Evolutionary conservation across 2,113 vertebrate species (phyloP), one percentile per base, ranked within the genome.

Genomic region (Hippopotamus amphibius): DNA sequence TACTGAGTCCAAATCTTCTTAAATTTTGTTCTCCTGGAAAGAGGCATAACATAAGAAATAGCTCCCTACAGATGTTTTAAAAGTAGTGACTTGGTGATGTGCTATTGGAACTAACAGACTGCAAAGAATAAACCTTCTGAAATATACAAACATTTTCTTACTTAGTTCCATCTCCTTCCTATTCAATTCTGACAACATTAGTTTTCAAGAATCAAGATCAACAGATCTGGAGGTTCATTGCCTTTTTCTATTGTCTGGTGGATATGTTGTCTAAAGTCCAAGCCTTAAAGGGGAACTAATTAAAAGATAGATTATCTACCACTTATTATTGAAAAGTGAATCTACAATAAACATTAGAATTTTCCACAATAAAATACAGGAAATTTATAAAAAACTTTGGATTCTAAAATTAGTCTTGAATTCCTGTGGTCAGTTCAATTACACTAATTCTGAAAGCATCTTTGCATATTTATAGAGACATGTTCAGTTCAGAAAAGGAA

Each of bases 21-120:
- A 90, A 89, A 93, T 33, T 94, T 82, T 82, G 6, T 65, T 96
- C 97, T 72, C n/a, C 68, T 66, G 22, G 68, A 93, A 97, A 95
- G 72, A 92, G 46, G 83, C 55, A 21, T 30, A 93, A 37, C 46
- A 14, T 57, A 79, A 48, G 41, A 87, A 71, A 61, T 57, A 79
- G 0, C 55, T 87, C 57, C 59, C 2, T 37, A n/a, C 0, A 43
- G 33, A 74, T 71, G 22, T 76, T 83, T 81, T 55, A n/a, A 68
- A 46, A 91, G 16, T 28, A 77, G 19, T 11, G 6, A 55, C 37
- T 57, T 22, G 5, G 41, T 71, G 43, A 41, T n/a, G 13, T 59
- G 30, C 17, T 74, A 30, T 24, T 80, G 55, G 7, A 93, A 22
- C 26, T 53, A 80, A 72, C 46, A 63, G 13, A 79, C 8, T 33